These are phyloP conservation scores for Naja naja DNA, from an alignment of 2,113 vertebrate genomes.

Conservation along the genomic window DNA sequence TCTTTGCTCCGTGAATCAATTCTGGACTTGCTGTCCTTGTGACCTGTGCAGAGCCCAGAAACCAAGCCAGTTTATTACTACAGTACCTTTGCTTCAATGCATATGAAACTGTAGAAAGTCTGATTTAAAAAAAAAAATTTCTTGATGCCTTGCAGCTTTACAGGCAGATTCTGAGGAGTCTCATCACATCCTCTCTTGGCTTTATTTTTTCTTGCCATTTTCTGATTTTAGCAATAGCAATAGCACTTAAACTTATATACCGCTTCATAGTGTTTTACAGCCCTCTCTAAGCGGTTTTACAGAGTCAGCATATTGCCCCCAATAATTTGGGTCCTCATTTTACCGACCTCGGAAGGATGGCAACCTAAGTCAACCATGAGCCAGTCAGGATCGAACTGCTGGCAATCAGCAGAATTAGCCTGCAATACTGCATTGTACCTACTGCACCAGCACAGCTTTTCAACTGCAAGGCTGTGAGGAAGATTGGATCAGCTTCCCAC, in stretches of 20 bases:
- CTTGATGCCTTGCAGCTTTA: background rate
- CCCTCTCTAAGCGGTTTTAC: background rate
- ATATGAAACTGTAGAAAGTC: background rate
- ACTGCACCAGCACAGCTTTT: background rate
- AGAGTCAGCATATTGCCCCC: background rate
- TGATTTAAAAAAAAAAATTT: background rate
- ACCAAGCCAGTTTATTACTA: background rate
- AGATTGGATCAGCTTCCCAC: background rate
- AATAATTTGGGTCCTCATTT: background rate
- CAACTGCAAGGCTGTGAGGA: background rate
- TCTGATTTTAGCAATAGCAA: background rate
- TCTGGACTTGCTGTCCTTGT: background rate
- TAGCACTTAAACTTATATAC: background rate
- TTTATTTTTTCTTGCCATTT: background rate
- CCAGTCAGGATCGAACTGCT: background rate
- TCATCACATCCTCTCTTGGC: background rate
- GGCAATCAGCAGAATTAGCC: background rate
- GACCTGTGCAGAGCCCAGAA: background rate
- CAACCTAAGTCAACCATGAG: background rate
- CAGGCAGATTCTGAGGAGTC: background rate
- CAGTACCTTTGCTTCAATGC: background rate
- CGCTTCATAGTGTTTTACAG: background rate
- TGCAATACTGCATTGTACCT: background rate
- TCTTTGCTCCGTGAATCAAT: background rate
- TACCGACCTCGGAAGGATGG: background rate